phyloP scores from a whole-genome alignment of 2,888 invertebrate species.

The Eudemis profundana region DNA sequence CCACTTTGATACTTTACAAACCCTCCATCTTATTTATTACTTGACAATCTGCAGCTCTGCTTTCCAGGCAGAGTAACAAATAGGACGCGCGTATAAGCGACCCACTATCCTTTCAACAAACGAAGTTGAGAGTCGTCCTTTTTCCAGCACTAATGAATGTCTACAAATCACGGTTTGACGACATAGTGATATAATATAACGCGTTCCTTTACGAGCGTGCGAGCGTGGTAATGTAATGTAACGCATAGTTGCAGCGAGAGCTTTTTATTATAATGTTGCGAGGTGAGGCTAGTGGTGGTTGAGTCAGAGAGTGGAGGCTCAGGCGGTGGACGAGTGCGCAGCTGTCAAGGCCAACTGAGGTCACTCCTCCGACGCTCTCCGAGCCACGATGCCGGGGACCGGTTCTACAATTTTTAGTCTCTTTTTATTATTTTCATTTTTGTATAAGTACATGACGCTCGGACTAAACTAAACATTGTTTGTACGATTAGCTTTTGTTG shows the following conservation, averaged over 20 bases:
- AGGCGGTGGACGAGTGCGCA: conserved; percentile 72
- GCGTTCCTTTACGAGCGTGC: conserved; percentile 49
- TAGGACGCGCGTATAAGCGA: conserved; percentile 33
- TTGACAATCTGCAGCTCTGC: conserved; percentile 7
- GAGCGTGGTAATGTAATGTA: conserved; percentile 62
- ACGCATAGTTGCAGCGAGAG: conserved; percentile 76
- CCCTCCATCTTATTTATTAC: conserved; percentile 17
- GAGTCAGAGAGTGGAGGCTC: conserved; percentile 72
- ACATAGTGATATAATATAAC: conserved; percentile 47
- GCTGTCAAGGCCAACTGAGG: conserved; percentile 85
- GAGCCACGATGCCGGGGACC: conserved; percentile 80
- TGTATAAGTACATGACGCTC: conserved; percentile 79
- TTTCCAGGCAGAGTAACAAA: conserved; percentile 32
- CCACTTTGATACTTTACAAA: background rate
- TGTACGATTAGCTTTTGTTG: conserved; percentile 82
- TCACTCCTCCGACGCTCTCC: conserved; percentile 83
- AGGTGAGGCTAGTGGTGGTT: conserved; percentile 82
- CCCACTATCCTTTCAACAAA: conserved; percentile 29
- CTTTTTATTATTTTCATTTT: conserved; percentile 85
- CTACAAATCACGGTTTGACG: conserved; percentile 74
- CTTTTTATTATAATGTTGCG: conserved; percentile 71
- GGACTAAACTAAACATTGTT: conserved; percentile 81
- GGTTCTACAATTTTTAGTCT: conserved; percentile 84
- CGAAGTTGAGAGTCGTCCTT: conserved; percentile 27
- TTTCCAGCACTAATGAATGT: conserved; percentile 58